Conservation (phyloP, 2,113 vertebrate species). For the Eurystomus gularis region DNA sequence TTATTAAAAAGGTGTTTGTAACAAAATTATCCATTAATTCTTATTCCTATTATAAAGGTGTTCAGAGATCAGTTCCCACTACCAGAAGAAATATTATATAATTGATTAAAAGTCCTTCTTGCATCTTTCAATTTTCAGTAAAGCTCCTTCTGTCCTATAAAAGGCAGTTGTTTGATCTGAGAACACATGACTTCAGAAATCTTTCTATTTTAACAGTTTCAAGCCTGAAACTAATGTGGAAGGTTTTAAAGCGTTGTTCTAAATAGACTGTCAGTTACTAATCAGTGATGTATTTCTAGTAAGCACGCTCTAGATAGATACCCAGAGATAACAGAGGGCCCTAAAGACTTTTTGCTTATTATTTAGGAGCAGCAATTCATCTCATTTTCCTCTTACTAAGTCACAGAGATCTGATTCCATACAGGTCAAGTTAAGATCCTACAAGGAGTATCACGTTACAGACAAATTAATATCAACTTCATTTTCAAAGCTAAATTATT, state of each 20-base stretch:
- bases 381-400: not conserved
- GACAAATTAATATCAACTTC: not conserved
- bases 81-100: not conserved
- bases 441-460: not conserved
- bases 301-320: not conserved
- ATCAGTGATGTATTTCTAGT: not conserved
- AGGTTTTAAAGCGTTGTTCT: not conserved
- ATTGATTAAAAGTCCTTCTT: not conserved
- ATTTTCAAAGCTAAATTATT: not conserved
- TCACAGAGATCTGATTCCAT: not conserved
- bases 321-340: not conserved
- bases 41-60: not conserved
- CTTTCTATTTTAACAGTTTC: not conserved
- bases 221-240: not conserved
- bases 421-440: not conserved
- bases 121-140: not conserved
- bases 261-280: not conserved
- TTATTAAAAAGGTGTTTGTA: not conserved
- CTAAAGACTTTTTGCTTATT: not conserved
- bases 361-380: not conserved
- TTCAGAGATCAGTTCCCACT: not conserved
- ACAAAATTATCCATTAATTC: not conserved
- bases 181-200: not conserved
- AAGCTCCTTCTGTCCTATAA: not conserved
- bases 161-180: not conserved